Conservation (phyloP, 1,140 invertebrate genomes). For the Brachionus rubens region DNA sequence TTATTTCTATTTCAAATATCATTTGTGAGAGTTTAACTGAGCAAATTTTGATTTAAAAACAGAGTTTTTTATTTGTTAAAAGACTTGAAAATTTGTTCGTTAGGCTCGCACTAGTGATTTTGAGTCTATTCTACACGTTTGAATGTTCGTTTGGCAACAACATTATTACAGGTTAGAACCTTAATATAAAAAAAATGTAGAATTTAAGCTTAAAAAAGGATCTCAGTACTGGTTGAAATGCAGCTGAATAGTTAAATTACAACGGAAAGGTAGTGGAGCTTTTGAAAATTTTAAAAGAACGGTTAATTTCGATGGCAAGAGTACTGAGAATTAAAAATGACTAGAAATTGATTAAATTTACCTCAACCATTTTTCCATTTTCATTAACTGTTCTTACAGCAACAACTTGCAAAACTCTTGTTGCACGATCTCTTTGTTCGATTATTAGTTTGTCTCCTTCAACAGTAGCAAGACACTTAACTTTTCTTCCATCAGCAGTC, state of each 20-base stretch:
- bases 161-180: neutral
- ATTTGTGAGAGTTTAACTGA: constrained; percentile 27
- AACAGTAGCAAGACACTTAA: constrained; percentile 17
- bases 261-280: too few species aligned
- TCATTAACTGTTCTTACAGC: constrained; percentile 16
- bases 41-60: constrained; percentile 27
- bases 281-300: too few species aligned
- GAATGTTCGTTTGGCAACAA: neutral
- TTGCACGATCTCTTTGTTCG: constrained; percentile 22
- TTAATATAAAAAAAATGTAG: neutral
- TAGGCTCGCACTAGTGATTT: constrained; percentile 46
- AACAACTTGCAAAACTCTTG: constrained; percentile 2
- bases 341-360: neutral
- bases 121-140: constrained; percentile 16
- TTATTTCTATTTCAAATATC: neutral
- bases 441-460: constrained; percentile 30
- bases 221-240: too few species aligned
- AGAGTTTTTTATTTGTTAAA: too few species aligned
- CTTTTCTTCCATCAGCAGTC: constrained; percentile 39
- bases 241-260: too few species aligned
- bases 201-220: too few species aligned
- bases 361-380: constrained; percentile 34
- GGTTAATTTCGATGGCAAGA: too few species aligned
- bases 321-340: too few species aligned
- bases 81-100: constrained; percentile 47